A percentile compares a stretch with the other conserved stretches of the same genome.
These are phyloP conservation scores for Graptemys geographica DNA, from an alignment of 2,797 vertebrate species.

Conservation along the genomic window DNA sequence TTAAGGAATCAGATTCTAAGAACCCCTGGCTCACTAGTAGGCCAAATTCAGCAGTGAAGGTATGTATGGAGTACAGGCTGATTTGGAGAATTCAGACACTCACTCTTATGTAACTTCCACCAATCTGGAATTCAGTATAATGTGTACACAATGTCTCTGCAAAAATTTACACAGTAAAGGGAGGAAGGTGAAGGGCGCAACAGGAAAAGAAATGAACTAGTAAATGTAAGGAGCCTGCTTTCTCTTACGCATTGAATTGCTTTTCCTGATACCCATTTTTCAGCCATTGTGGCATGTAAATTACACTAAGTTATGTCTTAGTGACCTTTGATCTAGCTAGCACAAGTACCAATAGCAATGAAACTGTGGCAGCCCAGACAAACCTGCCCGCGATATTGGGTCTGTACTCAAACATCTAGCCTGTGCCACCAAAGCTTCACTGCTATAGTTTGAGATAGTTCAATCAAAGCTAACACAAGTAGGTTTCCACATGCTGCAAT, in stretches of 20 bases:
- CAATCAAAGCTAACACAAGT: background rate
- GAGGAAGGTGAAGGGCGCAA: background rate
- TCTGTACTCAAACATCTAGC: background rate
- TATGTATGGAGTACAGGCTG: background rate
- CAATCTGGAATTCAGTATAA: background rate
- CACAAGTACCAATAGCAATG: background rate
- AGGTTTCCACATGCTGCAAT: background rate
- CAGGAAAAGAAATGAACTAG: background rate
- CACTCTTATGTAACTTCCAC: background rate
- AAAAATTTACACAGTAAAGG: background rate
- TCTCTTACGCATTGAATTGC: background rate
- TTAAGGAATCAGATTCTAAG: background rate
- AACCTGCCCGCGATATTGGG: background rate
- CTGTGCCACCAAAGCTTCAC: background rate
- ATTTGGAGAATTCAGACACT: background rate
- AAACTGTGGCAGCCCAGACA: background rate
- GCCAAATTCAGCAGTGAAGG: background rate
- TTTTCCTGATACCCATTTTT: background rate
- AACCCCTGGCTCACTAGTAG: background rate
- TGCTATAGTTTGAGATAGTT: background rate
- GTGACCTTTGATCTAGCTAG: background rate
- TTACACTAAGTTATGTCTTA: background rate
- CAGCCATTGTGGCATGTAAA: background rate
- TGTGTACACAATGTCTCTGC: background rate
- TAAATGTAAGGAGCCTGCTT: background rate